Conservation (phyloP, 2,113 vertebrate species). For the Oceanites oceanicus region DNA sequence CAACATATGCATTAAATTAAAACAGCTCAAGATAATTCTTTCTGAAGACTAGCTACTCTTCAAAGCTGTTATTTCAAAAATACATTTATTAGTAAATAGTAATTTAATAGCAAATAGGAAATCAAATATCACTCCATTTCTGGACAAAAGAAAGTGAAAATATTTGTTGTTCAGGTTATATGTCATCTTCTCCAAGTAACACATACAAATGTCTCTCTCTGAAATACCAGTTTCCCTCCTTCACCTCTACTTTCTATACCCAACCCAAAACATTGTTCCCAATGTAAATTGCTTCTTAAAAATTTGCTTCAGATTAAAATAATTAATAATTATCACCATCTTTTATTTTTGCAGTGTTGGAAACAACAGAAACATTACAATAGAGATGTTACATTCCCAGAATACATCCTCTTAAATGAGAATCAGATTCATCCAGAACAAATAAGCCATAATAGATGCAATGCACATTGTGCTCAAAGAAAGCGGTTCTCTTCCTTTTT, state of each 20-base stretch:
- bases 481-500: neutral
- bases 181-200: neutral
- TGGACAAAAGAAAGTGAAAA: neutral
- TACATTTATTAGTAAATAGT: neutral
- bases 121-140: neutral
- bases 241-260: neutral
- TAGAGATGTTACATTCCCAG: neutral
- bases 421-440: neutral
- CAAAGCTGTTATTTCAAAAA: neutral
- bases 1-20: neutral
- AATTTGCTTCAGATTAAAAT: neutral
- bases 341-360: neutral
- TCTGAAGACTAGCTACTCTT: neutral
- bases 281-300: neutral
- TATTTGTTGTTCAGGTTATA: neutral
- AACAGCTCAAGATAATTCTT: neutral
- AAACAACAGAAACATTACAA: neutral
- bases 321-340: neutral
- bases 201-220: neutral
- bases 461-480: neutral
- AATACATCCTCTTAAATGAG: neutral
- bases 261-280: neutral
- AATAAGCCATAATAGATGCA: neutral
- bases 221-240: neutral
- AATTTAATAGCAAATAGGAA: neutral